Percentiles rank a stretch among this genome's conserved stretches.
Conservation (phyloP, 2,113 vertebrate genomes). For the Brachypteracias leptosomus region DNA sequence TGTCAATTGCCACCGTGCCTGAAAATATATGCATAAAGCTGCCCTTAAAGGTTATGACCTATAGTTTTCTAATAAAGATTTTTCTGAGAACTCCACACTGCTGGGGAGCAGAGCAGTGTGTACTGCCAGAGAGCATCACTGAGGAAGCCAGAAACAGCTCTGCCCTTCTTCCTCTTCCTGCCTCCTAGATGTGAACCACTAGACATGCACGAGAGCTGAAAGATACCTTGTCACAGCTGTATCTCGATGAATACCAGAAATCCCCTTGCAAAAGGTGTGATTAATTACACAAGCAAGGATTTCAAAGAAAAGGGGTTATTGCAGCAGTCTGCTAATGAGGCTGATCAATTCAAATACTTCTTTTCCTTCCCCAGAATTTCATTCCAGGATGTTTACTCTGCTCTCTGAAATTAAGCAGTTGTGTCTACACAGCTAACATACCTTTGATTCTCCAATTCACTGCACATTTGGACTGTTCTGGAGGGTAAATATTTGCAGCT, state of each 20-base stretch:
- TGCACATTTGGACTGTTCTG: slow-evolving; percentile 63
- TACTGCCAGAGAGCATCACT: neutral
- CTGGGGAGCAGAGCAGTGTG: neutral
- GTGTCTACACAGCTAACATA: slow-evolving; percentile 71
- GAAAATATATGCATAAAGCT: neutral
- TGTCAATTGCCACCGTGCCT: rapidly evolving
- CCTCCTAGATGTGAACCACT: neutral
- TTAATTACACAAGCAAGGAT: slow-evolving; percentile 1
- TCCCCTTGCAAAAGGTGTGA: neutral
- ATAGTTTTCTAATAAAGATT: neutral
- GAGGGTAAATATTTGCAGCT: slow-evolving; percentile 67
- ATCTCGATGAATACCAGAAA: neutral
- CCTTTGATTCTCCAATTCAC: slow-evolving; percentile 73
- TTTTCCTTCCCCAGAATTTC: neutral
- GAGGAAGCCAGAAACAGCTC: neutral
- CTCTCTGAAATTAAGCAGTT: slow-evolving; percentile 71
- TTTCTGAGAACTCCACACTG: neutral
- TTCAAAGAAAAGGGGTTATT: neutral
- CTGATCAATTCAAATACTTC: slow-evolving; percentile 56
- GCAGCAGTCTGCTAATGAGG: slow-evolving; percentile 45
- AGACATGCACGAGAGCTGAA: neutral
- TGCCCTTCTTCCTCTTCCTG: neutral
- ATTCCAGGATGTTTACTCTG: slow-evolving; percentile 57
- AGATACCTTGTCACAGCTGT: neutral
- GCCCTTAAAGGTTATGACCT: neutral